A percentile compares a stretch with the other conserved stretches of the same genome.
These are phyloP conservation scores for Mechanitis mazaeus DNA, from an alignment of 2,888 invertebrate genomes.

Conservation along the genomic window DNA sequence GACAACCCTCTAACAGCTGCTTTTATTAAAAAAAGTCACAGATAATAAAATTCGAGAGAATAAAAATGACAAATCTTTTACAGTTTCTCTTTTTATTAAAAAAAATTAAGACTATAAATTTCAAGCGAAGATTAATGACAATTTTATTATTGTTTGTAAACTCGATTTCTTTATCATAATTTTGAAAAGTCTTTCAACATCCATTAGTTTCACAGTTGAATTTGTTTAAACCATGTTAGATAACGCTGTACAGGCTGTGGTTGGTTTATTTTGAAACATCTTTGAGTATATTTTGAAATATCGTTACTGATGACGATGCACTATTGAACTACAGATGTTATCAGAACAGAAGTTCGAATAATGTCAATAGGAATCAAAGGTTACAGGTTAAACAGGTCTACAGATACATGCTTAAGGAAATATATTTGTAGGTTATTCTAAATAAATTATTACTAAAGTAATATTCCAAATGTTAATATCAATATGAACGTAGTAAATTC, in stretches of 20 bases:
- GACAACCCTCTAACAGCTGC: too few species aligned
- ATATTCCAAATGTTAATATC: background rate
- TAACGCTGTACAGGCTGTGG: slow-evolving; percentile 12
- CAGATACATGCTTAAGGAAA: too few species aligned
- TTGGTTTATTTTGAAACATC: slow-evolving; percentile 21
- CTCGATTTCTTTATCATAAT: slow-evolving; percentile 3
- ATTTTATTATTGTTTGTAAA: background rate
- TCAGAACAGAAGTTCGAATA: slow-evolving; percentile 11
- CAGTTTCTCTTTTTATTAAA: too few species aligned
- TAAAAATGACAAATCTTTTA: too few species aligned
- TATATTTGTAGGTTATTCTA: too few species aligned
- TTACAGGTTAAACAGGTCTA: background rate
- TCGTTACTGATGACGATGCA: slow-evolving; percentile 17
- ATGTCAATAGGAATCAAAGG: background rate
- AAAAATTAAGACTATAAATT: too few species aligned
- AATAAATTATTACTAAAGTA: too few species aligned
- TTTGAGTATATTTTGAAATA: slow-evolving; percentile 16
- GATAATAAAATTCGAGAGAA: too few species aligned
- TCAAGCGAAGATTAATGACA: background rate
- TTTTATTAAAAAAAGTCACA: too few species aligned
- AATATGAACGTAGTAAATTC: background rate
- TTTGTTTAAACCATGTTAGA: slow-evolving; percentile 23
- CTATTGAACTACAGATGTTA: slow-evolving; percentile 20
- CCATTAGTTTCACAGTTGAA: slow-evolving; percentile 21
- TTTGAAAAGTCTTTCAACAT: slow-evolving; percentile 16